Evolutionary conservation across 2,113 vertebrate species (phyloP), one percentile per base, ranked within the genome.

Genomic region (Charadrius vociferus): DNA sequence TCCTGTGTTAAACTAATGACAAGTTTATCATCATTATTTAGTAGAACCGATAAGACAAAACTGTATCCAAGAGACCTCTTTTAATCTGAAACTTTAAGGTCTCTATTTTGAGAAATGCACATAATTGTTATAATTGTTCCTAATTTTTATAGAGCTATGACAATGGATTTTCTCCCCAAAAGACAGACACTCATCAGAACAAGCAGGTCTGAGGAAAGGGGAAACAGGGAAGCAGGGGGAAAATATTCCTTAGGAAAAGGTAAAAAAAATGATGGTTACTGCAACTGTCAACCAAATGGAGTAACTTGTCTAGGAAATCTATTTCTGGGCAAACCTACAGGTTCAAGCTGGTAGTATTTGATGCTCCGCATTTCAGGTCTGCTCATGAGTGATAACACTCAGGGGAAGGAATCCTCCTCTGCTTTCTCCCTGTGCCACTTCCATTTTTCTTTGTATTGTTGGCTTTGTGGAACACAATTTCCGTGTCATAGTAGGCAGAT

Each of bases 331-430:
- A 81, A 66, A 19, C 14, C 43, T 70, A 12, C 3, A 17, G n/a
- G 11, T 68, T 63, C 7, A 36, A 0, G 22, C 23, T 21, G 23
- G 43, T 77, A 43, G 14, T 39, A 15, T 70, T 43, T 41, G 34
- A 9, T 53, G 26, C 16, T 26, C 23, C 58, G 26, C 22, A 78
- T 16, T 59, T 43, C 47, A 59, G 39, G 6, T 83, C 66, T 86
- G 53, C 62, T 63, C 6, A 1, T 41, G 20, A 17, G 30, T 24
- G 27, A 15, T 43, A 43, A 56, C 4, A 23, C 0, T 0, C 5
- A 50, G 16, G 55, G 52, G 15, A 47, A n/a, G 36, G 27, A 74
- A 62, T 88, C 29, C 27, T 88, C 17, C 19, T 53, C 17, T 50
- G 0, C 17, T 41, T 4, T 21, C 62, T 29, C 15, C 14, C 16